Evolutionary conservation across 2,113 vertebrate species (phyloP), one percentile per base, ranked within the genome.

Genomic region (Guaruba guarouba): DNA sequence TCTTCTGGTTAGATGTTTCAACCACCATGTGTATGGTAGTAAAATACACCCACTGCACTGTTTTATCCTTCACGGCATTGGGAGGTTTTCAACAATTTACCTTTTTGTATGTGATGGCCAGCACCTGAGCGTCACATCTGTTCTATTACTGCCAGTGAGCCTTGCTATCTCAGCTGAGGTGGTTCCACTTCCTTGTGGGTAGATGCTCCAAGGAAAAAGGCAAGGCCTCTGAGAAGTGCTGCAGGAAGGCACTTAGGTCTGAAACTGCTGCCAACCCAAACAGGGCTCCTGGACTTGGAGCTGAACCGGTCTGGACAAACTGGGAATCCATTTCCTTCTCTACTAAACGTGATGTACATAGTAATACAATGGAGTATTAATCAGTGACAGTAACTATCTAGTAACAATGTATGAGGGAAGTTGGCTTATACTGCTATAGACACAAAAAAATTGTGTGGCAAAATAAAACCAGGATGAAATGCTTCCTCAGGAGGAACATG

Each of bases 261-360:
- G 76, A 80, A 48, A 46, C 11, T 73, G n/a, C 37, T 59, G 16
- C 31, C n/a, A 79, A 19, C 12, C 3, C 7, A 46, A 74, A 29
- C 33, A 44, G 10, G 28, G 31, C 17, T 77, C 17, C 64, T 29
- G 55, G 74, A 66, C 33, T 55, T 70, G 6, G 11, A 69, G 19
- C 33, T 46, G 33, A 18, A n/a, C 2, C 23, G 64, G 19, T 67
- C 23, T 41, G 17, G 17, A 27, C 23, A 49, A 79, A 54, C 3
- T 2, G 29, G 35, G 54, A 51, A 62, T 71, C 15, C 27, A 48
- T 2, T 10, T 82, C 19, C 35, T 69, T 66, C 64, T 75, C 16
- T 54, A 7, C 15, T 73, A 39, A 51, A 44, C 8, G 11, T 17
- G 31, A 57, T 27, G 33, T 20, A 51, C 0, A 0, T 3, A 63